Conservation (phyloP, 1,140 invertebrate species). For the Cataglyphis hispanica region DNA sequence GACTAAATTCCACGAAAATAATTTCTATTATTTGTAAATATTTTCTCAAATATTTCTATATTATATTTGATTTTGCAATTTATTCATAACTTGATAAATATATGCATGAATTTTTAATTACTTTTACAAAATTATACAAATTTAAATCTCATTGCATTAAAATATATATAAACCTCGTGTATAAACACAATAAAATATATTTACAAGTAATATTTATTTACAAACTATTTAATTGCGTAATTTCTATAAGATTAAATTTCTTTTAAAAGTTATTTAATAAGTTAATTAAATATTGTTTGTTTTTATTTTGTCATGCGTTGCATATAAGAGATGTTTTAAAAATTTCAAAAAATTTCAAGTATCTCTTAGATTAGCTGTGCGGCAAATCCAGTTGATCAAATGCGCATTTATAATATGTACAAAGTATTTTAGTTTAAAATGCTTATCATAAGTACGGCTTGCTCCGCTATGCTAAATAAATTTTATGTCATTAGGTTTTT, state of each 20-base stretch:
- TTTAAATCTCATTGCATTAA: background rate
- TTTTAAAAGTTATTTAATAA: background rate
- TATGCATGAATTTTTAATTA: background rate
- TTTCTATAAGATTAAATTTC: conserved; percentile 10
- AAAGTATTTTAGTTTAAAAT: too few species aligned
- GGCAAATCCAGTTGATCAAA: too few species aligned
- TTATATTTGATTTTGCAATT: background rate
- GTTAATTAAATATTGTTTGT: conserved; percentile 1
- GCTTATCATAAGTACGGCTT: too few species aligned
- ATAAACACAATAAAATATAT: background rate
- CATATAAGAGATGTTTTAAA: conserved; percentile 52
- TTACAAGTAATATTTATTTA: background rate
- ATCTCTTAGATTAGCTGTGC: too few species aligned
- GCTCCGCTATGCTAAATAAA: too few species aligned
- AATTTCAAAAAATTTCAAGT: too few species aligned
- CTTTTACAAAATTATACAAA: conserved; percentile 5
- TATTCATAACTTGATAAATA: background rate
- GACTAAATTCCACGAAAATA: background rate
- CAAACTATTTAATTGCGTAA: background rate
- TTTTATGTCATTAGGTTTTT: too few species aligned
- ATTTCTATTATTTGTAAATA: conserved; percentile 3
- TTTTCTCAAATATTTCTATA: background rate
- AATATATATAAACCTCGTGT: background rate
- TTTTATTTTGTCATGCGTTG: background rate
- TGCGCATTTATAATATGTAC: too few species aligned